phyloP scores from a whole-genome alignment of 2,797 vertebrate species.

The Lateolabrax maculatus region DNA sequence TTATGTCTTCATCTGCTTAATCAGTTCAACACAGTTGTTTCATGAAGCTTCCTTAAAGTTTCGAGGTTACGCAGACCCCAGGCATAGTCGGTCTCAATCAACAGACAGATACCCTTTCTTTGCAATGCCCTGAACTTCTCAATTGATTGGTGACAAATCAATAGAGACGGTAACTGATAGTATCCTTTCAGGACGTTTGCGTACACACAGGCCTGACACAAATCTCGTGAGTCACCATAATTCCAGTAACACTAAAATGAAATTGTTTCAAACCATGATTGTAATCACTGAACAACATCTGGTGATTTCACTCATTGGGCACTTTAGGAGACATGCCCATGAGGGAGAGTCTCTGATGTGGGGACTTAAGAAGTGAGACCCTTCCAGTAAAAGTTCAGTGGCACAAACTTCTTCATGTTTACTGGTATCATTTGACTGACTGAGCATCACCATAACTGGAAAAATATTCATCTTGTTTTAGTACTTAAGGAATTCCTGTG shows the following conservation, averaged over 20 bases:
- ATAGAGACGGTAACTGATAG: not conserved
- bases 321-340: conserved; percentile 24
- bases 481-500: conserved; percentile 37
- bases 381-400: conserved; percentile 63
- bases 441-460: conserved; percentile 7
- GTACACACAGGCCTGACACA: not conserved
- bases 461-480: conserved; percentile 37
- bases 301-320: conserved; percentile 28
- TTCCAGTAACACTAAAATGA: conserved; percentile 73
- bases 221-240: conserved; percentile 69
- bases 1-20: not conserved
- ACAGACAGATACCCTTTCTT: not conserved
- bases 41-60: not conserved
- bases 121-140: not conserved
- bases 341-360: conserved; percentile 52
- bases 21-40: not conserved
- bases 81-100: no score
- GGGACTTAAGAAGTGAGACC: conserved; percentile 42
- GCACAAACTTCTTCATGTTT: conserved; percentile 41
- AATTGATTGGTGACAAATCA: not conserved
- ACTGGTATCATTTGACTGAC: conserved; percentile 33
- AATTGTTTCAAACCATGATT: conserved; percentile 58
- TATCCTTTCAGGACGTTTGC: conserved; percentile 27
- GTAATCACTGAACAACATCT: conserved; percentile 63
- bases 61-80: not conserved